Base-by-base conservation (phyloP, 37 sponge, comb jelly and placozoan genomes). In the Cladorhizidae sp. region DNA sequence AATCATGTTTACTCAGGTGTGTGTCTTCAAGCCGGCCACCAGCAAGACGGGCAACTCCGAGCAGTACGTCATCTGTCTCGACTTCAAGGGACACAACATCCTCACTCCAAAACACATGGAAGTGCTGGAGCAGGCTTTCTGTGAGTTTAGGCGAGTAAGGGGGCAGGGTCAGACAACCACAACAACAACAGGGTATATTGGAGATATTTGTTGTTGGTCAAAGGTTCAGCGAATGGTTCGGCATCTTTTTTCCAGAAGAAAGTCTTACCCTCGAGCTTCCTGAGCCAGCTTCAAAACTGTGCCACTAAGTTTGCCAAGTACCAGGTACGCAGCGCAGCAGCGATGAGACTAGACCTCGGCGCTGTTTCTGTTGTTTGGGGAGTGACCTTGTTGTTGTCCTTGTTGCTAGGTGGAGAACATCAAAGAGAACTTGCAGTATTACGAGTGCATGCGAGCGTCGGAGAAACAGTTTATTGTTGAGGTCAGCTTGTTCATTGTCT, bases 11-110 rank as follows among this genome's bases (percentile, higher is more conserved):
- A 25, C 43, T 3, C 80, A 97, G 95, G 85, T 97, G 9, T 57
- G 85, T 65, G 81, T 95, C 0, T 89, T 83, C 75, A 97, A 97
- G 79, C 95, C 98, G 1, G 84, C 79, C n/a, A 93, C 93, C 45
- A 86, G 89, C 73, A 95, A 95, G 84, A 79, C 91, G 0, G 93
- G 87, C 14, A 92, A 97, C 82, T 91, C 90, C 18, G 92, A 92
- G 80, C 90, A 86, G 40, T 97, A 97, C 78, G 28, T 89, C 1
- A 76, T 97, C 31, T 97, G 98, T 83, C 21, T 87, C 31, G 85
- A 83, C 12, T 97, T 73, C 89, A 81, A 80, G 33, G 92, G 92
- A 33, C 41, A 61, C 0, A 56, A 54, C 14, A 45, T 49, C 21
- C 57, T 88, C 0, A 55, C 86, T 31, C 61, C 57, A 20, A 57